These are phyloP conservation scores for Tetrapedia diversipes DNA, from an alignment of 2,888 invertebrate species.

Conservation along the genomic window DNA sequence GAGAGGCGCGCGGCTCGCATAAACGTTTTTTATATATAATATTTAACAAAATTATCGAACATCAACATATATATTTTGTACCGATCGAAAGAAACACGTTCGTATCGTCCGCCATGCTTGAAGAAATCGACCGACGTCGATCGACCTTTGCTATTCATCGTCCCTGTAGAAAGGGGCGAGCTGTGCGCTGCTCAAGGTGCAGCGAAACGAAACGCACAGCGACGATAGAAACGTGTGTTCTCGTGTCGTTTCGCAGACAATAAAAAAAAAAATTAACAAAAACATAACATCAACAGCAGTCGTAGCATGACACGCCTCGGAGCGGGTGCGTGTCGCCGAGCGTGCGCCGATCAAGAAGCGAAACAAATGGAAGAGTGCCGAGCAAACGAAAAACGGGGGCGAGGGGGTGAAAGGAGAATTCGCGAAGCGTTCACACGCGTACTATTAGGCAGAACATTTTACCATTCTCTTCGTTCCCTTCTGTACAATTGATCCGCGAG, in stretches of 20 bases:
- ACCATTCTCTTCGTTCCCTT: neutral
- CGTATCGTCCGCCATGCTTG: conserved; percentile 57
- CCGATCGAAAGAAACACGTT: conserved; percentile 72
- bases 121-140: neutral
- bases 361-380: conserved; percentile 20
- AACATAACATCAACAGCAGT: conserved; percentile 82
- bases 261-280: conserved; percentile 78
- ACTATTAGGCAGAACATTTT: neutral
- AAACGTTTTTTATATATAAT: conserved; percentile 75
- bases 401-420: neutral
- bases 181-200: neutral
- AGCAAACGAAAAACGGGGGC: conserved; percentile 22
- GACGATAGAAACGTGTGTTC: conserved; percentile 68
- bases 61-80: conserved; percentile 77
- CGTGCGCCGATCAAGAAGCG: conserved; percentile 54
- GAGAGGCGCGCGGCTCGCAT: conserved; percentile 67
- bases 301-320: conserved; percentile 75
- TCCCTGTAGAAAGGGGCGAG: neutral
- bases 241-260: conserved; percentile 70
- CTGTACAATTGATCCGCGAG: conserved; percentile 49
- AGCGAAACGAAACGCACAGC: neutral
- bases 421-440: neutral
- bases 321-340: conserved; percentile 45
- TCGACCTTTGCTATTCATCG: too few species aligned
- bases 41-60: conserved; percentile 80